These are phyloP conservation scores for Xiphydria camelus DNA, from an alignment of 2,888 invertebrate genomes.

Conservation along the genomic window DNA sequence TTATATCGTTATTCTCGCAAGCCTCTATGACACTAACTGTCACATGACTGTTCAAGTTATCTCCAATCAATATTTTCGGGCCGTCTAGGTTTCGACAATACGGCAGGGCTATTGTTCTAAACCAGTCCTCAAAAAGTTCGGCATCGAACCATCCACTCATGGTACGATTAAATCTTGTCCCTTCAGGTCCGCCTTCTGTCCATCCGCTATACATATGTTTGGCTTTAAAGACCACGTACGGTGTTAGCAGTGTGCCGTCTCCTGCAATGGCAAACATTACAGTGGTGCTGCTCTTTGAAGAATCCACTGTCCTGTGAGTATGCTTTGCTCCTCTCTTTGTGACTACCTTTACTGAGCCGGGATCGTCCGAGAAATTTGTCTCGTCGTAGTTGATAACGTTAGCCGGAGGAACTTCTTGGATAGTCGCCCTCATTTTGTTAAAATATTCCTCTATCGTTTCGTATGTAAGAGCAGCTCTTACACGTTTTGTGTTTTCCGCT, in stretches of 20 bases:
- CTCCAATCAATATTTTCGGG: too few species aligned
- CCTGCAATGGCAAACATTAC: conserved; percentile 42
- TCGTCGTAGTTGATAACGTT: conserved; percentile 46
- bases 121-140: too few species aligned
- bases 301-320: conserved; percentile 22
- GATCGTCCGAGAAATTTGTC: conserved; percentile 41
- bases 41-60: too few species aligned
- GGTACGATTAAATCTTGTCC: conserved; percentile 32
- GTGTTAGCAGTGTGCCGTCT: conserved; percentile 34
- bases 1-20: too few species aligned
- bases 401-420: conserved; percentile 20
- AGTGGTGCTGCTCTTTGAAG: conserved; percentile 23
- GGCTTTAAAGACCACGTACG: conserved; percentile 42
- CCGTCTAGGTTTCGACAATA: too few species aligned
- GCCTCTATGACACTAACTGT: too few species aligned
- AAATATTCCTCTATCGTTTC: conserved; percentile 33
- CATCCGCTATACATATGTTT: conserved; percentile 34
- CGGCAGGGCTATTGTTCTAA: too few species aligned
- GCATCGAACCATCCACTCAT: conserved; percentile 43
- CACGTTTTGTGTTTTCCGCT: too few species aligned
- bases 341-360: conserved; percentile 26
- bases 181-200: conserved; percentile 36
- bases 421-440: conserved; percentile 20
- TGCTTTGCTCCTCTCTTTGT: conserved; percentile 17
- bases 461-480: too few species aligned